Conservation (phyloP, 2,888 invertebrate genomes). For the Dryobotodes eremita region DNA sequence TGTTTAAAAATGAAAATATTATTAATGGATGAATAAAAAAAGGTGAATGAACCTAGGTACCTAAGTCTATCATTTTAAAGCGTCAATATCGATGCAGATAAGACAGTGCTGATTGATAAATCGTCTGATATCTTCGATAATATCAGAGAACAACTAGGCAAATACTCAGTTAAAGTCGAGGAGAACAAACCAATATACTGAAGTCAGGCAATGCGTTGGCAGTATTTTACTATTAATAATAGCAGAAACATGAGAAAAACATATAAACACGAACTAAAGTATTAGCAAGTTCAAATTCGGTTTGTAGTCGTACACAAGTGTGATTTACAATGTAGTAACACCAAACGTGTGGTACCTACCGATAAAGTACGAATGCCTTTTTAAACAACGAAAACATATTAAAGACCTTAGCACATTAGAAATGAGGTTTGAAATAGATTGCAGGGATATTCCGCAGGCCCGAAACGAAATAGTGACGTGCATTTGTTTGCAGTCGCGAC, state of each 20-base stretch:
- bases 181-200: not conserved
- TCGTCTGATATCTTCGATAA: not conserved
- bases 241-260: constrained; percentile 23
- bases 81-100: constrained; percentile 9
- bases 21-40: not conserved
- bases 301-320: constrained; percentile 38
- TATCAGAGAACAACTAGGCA: constrained; percentile 3
- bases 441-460: constrained; percentile 66
- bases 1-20: not conserved
- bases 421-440: constrained; percentile 43
- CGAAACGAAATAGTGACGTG: constrained; percentile 77
- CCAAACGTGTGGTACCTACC: constrained; percentile 12
- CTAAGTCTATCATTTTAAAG: not conserved
- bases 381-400: constrained; percentile 13
- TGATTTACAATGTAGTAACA: constrained; percentile 49
- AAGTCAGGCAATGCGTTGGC: not conserved
- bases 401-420: constrained; percentile 36
- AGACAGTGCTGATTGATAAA: constrained; percentile 4
- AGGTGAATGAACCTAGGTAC: not conserved
- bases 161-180: not conserved
- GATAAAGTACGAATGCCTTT: constrained; percentile 42
- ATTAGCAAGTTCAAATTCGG: constrained; percentile 42
- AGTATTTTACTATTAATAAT: constrained; percentile 17
- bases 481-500: constrained; percentile 74
- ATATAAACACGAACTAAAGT: not conserved